Evolutionary conservation across 1,140 invertebrate genomes (phyloP).

Genomic region (Cydia splendana): DNA sequence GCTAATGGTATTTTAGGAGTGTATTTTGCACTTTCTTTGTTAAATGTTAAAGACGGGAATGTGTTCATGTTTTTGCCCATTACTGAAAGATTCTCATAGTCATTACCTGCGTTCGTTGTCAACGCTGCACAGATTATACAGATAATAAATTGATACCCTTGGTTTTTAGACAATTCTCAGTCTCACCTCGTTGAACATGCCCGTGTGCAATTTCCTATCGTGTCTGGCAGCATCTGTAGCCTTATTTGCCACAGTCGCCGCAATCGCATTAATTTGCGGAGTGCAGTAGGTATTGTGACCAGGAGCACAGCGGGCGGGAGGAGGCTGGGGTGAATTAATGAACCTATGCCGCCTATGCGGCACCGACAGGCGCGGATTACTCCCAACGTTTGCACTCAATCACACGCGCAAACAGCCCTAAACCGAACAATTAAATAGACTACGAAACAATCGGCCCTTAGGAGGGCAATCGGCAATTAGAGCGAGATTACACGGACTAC

Average conservation of each 20-base stretch:
- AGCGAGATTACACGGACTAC: constrained; percentile 46
- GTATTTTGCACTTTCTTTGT: background rate
- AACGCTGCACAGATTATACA: too few species aligned
- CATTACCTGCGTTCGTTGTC: too few species aligned
- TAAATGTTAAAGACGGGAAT: background rate
- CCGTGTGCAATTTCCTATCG: constrained; percentile 31
- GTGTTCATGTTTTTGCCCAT: too few species aligned
- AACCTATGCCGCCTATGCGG: constrained; percentile 74
- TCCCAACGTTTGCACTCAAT: constrained; percentile 76
- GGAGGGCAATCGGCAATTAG: constrained; percentile 70
- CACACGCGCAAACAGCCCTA: constrained; percentile 76
- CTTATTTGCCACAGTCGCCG: constrained; percentile 59
- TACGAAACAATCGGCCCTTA: constrained; percentile 71
- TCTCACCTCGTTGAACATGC: background rate
- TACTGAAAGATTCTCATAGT: too few species aligned
- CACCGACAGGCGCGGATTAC: constrained; percentile 58
- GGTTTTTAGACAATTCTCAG: too few species aligned
- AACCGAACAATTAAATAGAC: constrained; percentile 77
- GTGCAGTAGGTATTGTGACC: constrained; percentile 56
- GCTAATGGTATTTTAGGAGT: background rate
- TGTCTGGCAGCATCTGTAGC: constrained; percentile 39
- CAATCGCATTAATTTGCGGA: constrained; percentile 76
- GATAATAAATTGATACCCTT: too few species aligned
- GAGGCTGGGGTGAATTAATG: constrained; percentile 69
- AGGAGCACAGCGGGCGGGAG: constrained; percentile 36